A percentile compares a stretch with the other conserved stretches of the same genome.
phyloP scores from a whole-genome alignment of 92 coral and sea anemone genomes.

The Paragorgia papillata region DNA sequence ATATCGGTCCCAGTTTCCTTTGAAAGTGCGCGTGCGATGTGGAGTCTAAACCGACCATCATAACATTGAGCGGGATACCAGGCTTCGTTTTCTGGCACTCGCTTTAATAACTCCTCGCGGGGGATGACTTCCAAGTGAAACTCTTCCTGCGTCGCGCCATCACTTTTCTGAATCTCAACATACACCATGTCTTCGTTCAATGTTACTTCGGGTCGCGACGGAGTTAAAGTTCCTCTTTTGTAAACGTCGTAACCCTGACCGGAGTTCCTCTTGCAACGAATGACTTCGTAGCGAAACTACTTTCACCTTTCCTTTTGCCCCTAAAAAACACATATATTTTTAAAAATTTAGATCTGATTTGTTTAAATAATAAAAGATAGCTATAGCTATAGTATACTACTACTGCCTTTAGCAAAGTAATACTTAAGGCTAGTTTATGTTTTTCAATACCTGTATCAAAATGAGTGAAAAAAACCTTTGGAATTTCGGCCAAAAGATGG shows the following conservation, averaged over 20 bases:
- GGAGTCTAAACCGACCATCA: slow-evolving; percentile 74
- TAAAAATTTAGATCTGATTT: too few relatives aligned
- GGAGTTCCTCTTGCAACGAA: slow-evolving; percentile 6
- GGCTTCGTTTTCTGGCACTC: slow-evolving; percentile 46
- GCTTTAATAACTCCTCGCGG: slow-evolving; percentile 37
- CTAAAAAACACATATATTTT: too few relatives aligned
- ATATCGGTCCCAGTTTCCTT: slow-evolving; percentile 65
- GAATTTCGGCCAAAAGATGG: too few relatives aligned
- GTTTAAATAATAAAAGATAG: too few relatives aligned
- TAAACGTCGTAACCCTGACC: slow-evolving; percentile 57
- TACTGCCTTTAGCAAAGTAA: too few relatives aligned
- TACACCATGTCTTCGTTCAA: slow-evolving; percentile 65
- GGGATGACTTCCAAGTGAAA: slow-evolving; percentile 63
- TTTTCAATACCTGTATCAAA: too few relatives aligned
- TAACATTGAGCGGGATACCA: slow-evolving; percentile 65
- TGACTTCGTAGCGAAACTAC: slow-evolving; percentile 16
- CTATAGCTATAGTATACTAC: too few relatives aligned
- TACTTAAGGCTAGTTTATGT: too few relatives aligned
- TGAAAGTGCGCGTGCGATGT: slow-evolving; percentile 68
- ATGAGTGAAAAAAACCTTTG: too few relatives aligned
- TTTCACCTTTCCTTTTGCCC: slow-evolving; percentile 57
- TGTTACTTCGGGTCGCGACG: slow-evolving; percentile 42
- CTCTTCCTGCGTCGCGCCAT: slow-evolving; percentile 55
- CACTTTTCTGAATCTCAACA: slow-evolving; percentile 37
- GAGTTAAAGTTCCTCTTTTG: slow-evolving; percentile 60